Evolutionary conservation across 2,888 invertebrate species (phyloP).

Genomic region (Amiota minor): DNA sequence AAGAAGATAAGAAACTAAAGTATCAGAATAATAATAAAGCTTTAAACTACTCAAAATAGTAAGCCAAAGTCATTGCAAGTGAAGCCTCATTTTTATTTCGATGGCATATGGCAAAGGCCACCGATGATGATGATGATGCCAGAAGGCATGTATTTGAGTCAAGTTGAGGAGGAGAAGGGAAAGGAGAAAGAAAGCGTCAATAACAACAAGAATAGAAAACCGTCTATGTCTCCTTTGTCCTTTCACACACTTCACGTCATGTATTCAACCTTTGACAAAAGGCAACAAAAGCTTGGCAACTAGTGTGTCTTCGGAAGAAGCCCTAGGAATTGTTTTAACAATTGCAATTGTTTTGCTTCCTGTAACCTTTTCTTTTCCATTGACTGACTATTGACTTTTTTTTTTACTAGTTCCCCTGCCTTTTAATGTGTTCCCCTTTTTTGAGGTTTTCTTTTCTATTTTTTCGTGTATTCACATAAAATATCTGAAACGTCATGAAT

Average conservation of each 20-base stretch:
- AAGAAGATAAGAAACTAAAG: conserved; percentile 17
- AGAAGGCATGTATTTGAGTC: conserved; percentile 21
- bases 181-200: conserved; percentile 23
- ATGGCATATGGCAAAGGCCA: conserved; percentile 30
- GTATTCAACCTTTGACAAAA: conserved; percentile 4
- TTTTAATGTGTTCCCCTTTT: neutral
- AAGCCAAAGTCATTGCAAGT: conserved; percentile 7
- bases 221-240: neutral
- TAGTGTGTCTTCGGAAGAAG: conserved; percentile 11
- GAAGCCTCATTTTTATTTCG: conserved; percentile 28
- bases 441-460: neutral
- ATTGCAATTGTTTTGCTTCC: conserved; percentile 2
- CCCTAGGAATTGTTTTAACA: conserved; percentile 3
- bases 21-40: neutral
- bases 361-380: neutral
- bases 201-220: conserved; percentile 14
- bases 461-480: neutral
- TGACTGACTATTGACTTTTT: conserved; percentile 7
- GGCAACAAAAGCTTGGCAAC: neutral
- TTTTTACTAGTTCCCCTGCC: neutral
- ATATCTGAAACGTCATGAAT: neutral
- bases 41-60: conserved; percentile 5
- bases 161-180: neutral
- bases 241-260: neutral
- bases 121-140: neutral